A percentile compares a stretch with the other conserved stretches of the same genome.
These are phyloP conservation scores for Deilephila elpenor DNA, from an alignment of 2,888 invertebrate genomes.

Conservation along the genomic window DNA sequence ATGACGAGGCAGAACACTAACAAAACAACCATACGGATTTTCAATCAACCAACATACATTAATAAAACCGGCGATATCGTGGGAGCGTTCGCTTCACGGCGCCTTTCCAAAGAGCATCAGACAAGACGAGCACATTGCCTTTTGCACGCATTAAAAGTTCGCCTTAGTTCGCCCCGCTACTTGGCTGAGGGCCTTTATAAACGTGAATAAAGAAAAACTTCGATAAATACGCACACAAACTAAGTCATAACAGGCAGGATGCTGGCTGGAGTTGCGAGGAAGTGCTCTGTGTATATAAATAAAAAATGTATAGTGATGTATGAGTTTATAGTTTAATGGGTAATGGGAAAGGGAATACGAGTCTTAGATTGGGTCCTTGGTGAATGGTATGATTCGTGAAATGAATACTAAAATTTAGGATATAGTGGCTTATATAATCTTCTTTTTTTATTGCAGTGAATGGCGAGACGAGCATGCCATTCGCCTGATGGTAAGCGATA, in stretches of 20 bases:
- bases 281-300: neutral
- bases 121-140: slow-evolving; percentile 51
- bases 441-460: too few species aligned
- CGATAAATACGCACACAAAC: slow-evolving; percentile 40
- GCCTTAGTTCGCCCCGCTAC: slow-evolving; percentile 37
- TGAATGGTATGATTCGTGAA: too few species aligned
- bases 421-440: too few species aligned
- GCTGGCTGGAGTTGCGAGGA: neutral
- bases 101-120: slow-evolving; percentile 47
- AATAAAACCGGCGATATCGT: slow-evolving; percentile 28
- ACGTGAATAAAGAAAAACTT: slow-evolving; percentile 43
- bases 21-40: neutral
- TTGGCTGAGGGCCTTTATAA: slow-evolving; percentile 40
- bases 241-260: slow-evolving; percentile 38
- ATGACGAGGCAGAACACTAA: too few species aligned
- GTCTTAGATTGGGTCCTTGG: too few species aligned
- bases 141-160: slow-evolving; percentile 43
- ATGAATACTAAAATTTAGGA: too few species aligned
- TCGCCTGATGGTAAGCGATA: too few species aligned
- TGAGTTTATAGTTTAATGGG: too few species aligned
- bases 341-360: too few species aligned
- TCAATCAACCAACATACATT: slow-evolving; percentile 29
- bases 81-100: slow-evolving; percentile 41
- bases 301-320: neutral
- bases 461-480: too few species aligned